phyloP scores from a whole-genome alignment of 2,113 vertebrate genomes.

The Hippocampus abdominalis region DNA sequence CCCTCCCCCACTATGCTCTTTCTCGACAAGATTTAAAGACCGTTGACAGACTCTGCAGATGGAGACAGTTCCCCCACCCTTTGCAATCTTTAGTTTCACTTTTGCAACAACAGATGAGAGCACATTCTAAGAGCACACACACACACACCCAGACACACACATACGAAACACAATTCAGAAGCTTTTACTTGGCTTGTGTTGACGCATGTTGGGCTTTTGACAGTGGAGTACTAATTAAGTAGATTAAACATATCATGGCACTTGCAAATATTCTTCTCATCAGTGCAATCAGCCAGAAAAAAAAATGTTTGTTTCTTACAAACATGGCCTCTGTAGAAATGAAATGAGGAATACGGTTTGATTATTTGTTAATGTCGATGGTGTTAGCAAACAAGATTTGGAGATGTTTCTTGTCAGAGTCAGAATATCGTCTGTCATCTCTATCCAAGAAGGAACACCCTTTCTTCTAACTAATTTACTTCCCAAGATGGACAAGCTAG shows the following conservation, averaged over 20 bases:
- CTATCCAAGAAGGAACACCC: neutral
- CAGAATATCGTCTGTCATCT: neutral
- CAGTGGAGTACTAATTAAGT: conserved; percentile 2
- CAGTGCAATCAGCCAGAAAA: conserved; percentile 1
- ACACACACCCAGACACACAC: neutral
- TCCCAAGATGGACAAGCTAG: neutral
- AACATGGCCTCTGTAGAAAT: neutral
- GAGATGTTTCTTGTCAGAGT: neutral
- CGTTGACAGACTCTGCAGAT: neutral
- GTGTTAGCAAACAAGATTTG: neutral
- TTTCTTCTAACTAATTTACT: neutral
- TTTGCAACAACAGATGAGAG: neutral
- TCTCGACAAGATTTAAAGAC: conserved; percentile 3
- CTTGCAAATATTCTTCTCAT: conserved; percentile 3
- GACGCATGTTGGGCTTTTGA: neutral
- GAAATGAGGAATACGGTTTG: neutral
- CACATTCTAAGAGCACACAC: neutral
- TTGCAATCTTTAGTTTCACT: neutral
- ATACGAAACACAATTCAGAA: neutral
- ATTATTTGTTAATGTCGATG: neutral
- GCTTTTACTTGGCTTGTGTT: neutral
- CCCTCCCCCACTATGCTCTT: neutral
- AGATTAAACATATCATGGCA: conserved; percentile 5
- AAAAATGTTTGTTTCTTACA: neutral
- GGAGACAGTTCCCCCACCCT: neutral